Evolutionary conservation across 2,888 invertebrate genomes (phyloP).

Genomic region (Lutraria lutraria): DNA sequence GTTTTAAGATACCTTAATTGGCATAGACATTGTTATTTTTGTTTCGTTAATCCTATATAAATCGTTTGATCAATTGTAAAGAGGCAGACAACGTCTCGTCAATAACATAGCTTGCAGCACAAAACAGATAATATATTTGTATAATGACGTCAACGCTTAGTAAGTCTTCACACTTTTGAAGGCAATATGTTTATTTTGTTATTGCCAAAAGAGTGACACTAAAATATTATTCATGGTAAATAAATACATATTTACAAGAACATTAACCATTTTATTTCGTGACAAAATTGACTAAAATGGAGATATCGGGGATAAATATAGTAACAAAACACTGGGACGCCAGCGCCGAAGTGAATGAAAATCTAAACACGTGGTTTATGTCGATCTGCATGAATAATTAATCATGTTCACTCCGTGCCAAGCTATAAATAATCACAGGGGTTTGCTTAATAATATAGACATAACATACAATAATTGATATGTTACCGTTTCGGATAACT

Average conservation of each 20-base stretch:
- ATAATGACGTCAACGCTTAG: background rate
- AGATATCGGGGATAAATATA: background rate
- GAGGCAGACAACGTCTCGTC: background rate
- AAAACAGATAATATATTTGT: too few relatives aligned
- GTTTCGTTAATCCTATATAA: background rate
- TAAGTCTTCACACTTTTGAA: background rate
- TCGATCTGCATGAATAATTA: background rate
- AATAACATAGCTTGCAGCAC: background rate
- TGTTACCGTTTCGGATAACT: background rate
- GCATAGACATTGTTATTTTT: background rate
- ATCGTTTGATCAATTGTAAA: background rate
- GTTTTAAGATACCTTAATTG: background rate
- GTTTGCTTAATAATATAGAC: background rate
- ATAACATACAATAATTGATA: background rate
- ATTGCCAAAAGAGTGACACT: background rate
- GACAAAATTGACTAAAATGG: background rate
- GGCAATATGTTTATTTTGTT: background rate
- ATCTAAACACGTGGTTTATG: background rate
- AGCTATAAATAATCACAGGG: background rate
- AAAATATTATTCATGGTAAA: background rate
- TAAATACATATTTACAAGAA: slow-evolving; percentile 13
- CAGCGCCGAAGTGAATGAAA: background rate
- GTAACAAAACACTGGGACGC: background rate
- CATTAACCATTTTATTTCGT: slow-evolving; percentile 8
- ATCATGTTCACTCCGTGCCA: background rate